Evolutionary conservation across 2,888 invertebrate genomes (phyloP), one percentile per base, ranked within the genome.

Genomic region (Scelioninae gen. 1): DNA sequence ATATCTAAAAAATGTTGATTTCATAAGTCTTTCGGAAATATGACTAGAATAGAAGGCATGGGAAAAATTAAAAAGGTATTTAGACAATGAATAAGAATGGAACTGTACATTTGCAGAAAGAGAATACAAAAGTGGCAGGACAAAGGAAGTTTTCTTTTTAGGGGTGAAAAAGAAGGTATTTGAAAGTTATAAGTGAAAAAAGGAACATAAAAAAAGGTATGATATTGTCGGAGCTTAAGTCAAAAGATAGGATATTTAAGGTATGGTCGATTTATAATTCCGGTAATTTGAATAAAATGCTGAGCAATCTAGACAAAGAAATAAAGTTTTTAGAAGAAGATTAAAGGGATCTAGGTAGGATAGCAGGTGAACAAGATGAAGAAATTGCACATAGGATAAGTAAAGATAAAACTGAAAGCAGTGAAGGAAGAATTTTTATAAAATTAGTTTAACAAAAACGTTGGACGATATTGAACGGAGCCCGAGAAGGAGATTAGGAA

Each of bases 401-500:
- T 43, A 43, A 43, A 43, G 43, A 43, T 43, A n/a, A 43, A 43
- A 43, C 11, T 43, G 43, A 9, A n/a, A 43, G 43, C n/a, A 43
- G 11, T 11, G n/a, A 43, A 43, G 11, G 43, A 43, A 43, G n/a
- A n/a, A 10, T 9, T n/a, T 11, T 43, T 9, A 11, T 43, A n/a
- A n/a, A 43, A 8, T n/a, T 43, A n/a, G n/a, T 43, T 1, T 5
- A n/a, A 43, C 43, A 43, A 43, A 43, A 43, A 43, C 1, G 43
- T 43, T 43, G 11, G n/a, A 43, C 43, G n/a, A 43, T 43, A 8
- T 43, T 43, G n/a, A 43, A 43, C 11, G 43, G 43, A 2, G 43
- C n/a, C 5, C 5, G 9, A 43, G 43, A n/a, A 5, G 43, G 43
- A 43, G n/a, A 43, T n/a, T 43, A n/a, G 11, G 43, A 43, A 11